Conservation (phyloP, 2,888 invertebrate genomes). For the Caenorhabditis wallacei region DNA sequence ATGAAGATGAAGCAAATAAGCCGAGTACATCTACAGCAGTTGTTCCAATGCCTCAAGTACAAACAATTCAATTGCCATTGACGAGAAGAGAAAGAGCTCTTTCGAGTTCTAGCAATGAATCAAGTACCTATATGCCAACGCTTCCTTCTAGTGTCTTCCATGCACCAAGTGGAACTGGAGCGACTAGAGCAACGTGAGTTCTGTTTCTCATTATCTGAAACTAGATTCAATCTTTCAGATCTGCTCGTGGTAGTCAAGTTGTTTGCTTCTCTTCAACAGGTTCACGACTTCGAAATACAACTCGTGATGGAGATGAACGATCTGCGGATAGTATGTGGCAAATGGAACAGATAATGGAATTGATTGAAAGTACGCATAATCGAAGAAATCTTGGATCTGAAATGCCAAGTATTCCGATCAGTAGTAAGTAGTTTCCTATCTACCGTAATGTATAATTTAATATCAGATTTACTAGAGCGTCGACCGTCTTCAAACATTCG, state of each 20-base stretch:
- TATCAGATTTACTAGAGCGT: constrained; percentile 36
- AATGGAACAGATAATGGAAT: constrained; percentile 61
- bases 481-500: constrained; percentile 68
- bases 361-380: constrained; percentile 42
- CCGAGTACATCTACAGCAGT: constrained; percentile 15
- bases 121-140: constrained; percentile 75
- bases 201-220: background rate
- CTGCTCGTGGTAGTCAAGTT: constrained; percentile 47
- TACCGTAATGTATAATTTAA: background rate
- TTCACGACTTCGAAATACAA: constrained; percentile 47
- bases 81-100: constrained; percentile 68
- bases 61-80: constrained; percentile 32
- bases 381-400: constrained; percentile 23
- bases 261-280: constrained; percentile 54
- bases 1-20: constrained; percentile 37
- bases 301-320: constrained; percentile 46
- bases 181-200: constrained; percentile 45
- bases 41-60: background rate
- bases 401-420: constrained; percentile 25
- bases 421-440: constrained; percentile 1
- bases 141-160: constrained; percentile 73
- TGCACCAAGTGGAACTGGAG: constrained; percentile 65
- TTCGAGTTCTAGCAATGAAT: constrained; percentile 70
- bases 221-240: constrained; percentile 17
- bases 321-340: constrained; percentile 57